phyloP scores from a whole-genome alignment of 2,888 invertebrate species.

The Loripinus fragilis region DNA sequence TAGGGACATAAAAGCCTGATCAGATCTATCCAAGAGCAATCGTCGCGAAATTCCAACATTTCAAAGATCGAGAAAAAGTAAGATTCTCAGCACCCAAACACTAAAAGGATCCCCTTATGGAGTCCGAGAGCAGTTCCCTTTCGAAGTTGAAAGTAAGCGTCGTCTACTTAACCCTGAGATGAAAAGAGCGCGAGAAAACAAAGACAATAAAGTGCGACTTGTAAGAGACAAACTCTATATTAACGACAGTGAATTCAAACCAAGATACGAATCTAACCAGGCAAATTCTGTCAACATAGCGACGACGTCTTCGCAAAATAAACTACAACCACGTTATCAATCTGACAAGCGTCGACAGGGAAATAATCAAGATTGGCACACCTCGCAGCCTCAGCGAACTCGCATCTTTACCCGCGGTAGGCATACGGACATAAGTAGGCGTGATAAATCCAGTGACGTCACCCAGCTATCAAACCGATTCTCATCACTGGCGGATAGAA shows the following conservation, averaged over 20 bases:
- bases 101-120: constrained; percentile 18
- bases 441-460: no score
- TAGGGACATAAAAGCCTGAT: constrained; percentile 14
- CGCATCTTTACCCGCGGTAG: no score
- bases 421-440: no score
- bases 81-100: constrained; percentile 4
- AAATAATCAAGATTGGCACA: no score
- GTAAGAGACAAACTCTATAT: constrained; percentile 27
- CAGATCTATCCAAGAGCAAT: constrained; percentile 21
- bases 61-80: constrained; percentile 31
- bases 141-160: constrained; percentile 17
- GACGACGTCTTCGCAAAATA: not conserved
- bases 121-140: constrained; percentile 32
- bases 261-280: not conserved
- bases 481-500: not conserved
- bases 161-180: constrained; percentile 18
- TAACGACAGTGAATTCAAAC: not conserved
- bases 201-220: constrained; percentile 21
- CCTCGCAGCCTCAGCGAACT: no score
- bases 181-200: constrained; percentile 21
- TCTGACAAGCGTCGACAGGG: not conserved
- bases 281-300: no score
- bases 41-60: constrained; percentile 32
- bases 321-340: not conserved
- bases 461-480: no score